Evolutionary conservation across 2,888 invertebrate species (phyloP).

Genomic region (Loripinus fragilis): DNA sequence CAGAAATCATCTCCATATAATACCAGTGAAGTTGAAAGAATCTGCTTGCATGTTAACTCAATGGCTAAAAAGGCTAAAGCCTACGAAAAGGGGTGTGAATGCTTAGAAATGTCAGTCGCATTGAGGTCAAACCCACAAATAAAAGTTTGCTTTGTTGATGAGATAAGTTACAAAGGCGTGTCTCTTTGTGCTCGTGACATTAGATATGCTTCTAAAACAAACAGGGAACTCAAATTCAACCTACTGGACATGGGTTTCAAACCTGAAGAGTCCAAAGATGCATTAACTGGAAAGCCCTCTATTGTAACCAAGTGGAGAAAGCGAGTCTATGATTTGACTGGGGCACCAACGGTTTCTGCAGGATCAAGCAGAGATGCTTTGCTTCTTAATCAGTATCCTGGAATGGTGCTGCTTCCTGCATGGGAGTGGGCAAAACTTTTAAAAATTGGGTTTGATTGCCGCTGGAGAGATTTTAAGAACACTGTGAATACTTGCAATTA

Average conservation of each 20-base stretch:
- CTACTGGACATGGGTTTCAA: slow-evolving; percentile 56
- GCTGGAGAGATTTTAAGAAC: slow-evolving; percentile 11
- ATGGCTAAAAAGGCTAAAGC: slow-evolving; percentile 55
- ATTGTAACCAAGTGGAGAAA: slow-evolving; percentile 58
- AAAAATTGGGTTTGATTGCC: slow-evolving; percentile 9
- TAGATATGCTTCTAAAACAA: slow-evolving; percentile 35
- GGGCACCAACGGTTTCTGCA: neutral
- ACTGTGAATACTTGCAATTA: neutral
- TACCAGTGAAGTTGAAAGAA: slow-evolving; percentile 45
- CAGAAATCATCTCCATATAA: slow-evolving; percentile 44
- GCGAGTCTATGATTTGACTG: slow-evolving; percentile 44
- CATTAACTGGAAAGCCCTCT: slow-evolving; percentile 27
- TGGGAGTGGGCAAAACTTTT: slow-evolving; percentile 31
- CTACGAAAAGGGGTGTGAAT: slow-evolving; percentile 56
- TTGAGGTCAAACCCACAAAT: slow-evolving; percentile 44
- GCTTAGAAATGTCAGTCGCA: slow-evolving; percentile 49
- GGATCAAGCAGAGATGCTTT: neutral
- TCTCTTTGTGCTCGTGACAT: slow-evolving; percentile 58
- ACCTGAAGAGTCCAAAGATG: slow-evolving; percentile 49
- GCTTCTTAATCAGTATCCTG: slow-evolving; percentile 9
- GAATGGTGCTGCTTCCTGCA: slow-evolving; percentile 14
- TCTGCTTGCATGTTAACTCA: slow-evolving; percentile 59
- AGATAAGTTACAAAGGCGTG: slow-evolving; percentile 57
- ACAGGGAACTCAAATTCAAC: slow-evolving; percentile 54
- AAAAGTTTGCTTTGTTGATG: slow-evolving; percentile 52